A percentile compares a stretch with the other conserved stretches of the same genome.
Evolutionary conservation across 2,797 vertebrate species (phyloP).

Genomic region (Halcyon leucocephala): DNA sequence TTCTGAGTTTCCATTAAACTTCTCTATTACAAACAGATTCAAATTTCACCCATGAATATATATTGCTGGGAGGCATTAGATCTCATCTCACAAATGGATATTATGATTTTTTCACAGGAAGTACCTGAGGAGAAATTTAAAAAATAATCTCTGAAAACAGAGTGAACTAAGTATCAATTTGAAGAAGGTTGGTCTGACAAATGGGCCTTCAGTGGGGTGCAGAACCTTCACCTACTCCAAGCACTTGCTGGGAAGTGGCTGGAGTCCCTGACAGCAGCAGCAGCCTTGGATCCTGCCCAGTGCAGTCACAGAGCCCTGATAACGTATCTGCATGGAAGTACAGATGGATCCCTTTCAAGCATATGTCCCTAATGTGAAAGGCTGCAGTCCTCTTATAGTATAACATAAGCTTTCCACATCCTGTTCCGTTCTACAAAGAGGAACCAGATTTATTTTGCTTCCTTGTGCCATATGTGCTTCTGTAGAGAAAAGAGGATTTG

Average conservation of each 20-base stretch:
- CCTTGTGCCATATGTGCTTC: constrained; percentile 60
- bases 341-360: constrained; percentile 63
- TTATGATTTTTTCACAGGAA: background rate
- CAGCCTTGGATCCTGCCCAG: constrained; percentile 50
- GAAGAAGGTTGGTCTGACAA: background rate
- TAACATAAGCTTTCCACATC: constrained; percentile 65
- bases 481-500: constrained; percentile 18
- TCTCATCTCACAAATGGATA: background rate
- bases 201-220: background rate
- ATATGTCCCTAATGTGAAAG: constrained; percentile 63
- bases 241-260: background rate
- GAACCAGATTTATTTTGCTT: constrained; percentile 71
- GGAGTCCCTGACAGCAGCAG: constrained; percentile 11
- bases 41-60: background rate
- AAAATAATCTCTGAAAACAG: background rate
- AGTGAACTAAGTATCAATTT: background rate
- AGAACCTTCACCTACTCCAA: background rate
- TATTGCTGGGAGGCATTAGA: background rate
- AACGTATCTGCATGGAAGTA: background rate
- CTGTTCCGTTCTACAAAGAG: constrained; percentile 50
- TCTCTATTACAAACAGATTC: background rate
- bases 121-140: background rate
- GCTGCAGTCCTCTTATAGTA: constrained; percentile 25
- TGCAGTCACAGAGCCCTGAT: background rate
- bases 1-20: background rate